phyloP scores from a whole-genome alignment of 2,113 vertebrate species.

The Laterallus jamaicensis region DNA sequence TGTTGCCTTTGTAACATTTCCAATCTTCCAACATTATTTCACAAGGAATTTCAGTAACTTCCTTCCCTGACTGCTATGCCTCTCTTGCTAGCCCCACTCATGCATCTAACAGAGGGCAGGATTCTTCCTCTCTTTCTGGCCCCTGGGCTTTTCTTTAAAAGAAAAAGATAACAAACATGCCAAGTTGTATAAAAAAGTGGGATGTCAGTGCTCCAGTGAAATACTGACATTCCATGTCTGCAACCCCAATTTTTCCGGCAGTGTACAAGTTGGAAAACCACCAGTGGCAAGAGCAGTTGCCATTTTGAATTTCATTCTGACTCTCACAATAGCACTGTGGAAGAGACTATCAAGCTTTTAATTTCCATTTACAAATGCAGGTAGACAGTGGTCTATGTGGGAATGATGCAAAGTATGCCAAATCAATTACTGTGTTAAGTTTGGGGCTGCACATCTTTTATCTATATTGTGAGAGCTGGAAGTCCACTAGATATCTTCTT shows the following conservation, averaged over 20 bases:
- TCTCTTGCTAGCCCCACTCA: slow-evolving; percentile 15
- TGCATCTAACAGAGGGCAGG: neutral
- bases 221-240: slow-evolving; percentile 40
- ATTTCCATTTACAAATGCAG: slow-evolving; percentile 56
- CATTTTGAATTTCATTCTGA: slow-evolving; percentile 65
- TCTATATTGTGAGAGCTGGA: neutral
- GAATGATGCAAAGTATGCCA: slow-evolving; percentile 15
- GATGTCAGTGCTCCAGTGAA: slow-evolving; percentile 45
- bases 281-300: slow-evolving; percentile 82
- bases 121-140: slow-evolving; percentile 50
- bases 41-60: slow-evolving; percentile 26
- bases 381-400: slow-evolving; percentile 51
- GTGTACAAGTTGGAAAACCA: slow-evolving; percentile 62
- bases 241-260: slow-evolving; percentile 49
- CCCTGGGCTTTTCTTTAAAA: slow-evolving; percentile 69
- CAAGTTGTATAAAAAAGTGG: slow-evolving; percentile 66
- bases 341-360: slow-evolving; percentile 42
- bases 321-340: neutral
- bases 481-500: neutral
- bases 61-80: neutral
- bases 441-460: neutral
- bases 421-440: slow-evolving; percentile 3
- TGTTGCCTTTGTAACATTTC: neutral
- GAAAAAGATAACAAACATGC: slow-evolving; percentile 66
- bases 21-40: slow-evolving; percentile 8